Percentiles rank a stretch among this genome's conserved stretches.
Evolutionary conservation across 2,113 vertebrate genomes (phyloP).

Genomic region (Mirounga angustirostris): DNA sequence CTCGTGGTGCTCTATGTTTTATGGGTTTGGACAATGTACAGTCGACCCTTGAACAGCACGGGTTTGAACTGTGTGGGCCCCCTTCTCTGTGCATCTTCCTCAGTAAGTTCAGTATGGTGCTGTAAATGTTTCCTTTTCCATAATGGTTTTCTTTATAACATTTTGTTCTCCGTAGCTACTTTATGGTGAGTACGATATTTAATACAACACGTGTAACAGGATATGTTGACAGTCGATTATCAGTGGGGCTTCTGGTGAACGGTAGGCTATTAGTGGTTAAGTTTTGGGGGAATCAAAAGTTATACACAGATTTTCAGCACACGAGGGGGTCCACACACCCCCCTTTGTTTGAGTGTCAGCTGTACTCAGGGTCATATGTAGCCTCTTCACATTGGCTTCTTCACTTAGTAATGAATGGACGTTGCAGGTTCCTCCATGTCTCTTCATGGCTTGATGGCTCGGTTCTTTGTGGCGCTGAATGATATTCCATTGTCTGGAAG

Average conservation of each 20-base stretch:
- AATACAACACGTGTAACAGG: neutral
- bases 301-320: neutral
- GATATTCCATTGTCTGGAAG: neutral
- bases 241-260: neutral
- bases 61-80: neutral
- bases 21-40: neutral
- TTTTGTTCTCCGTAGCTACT: neutral
- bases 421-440: neutral
- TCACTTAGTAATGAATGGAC: neutral
- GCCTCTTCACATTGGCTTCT: neutral
- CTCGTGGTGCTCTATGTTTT: accelerated
- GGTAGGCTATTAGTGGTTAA: neutral
- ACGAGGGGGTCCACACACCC: neutral
- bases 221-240: neutral
- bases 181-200: neutral
- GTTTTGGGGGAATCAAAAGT: neutral
- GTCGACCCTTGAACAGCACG: neutral
- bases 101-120: neutral
- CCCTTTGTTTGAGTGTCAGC: neutral
- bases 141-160: neutral
- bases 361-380: neutral
- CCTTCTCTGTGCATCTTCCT: neutral
- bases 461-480: neutral
- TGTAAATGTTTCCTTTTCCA: neutral
- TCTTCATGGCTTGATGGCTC: neutral